A percentile compares a stretch with the other conserved stretches of the same genome.
Evolutionary conservation across 1,140 invertebrate species (phyloP).

Genomic region (Heterodera schachtii): DNA sequence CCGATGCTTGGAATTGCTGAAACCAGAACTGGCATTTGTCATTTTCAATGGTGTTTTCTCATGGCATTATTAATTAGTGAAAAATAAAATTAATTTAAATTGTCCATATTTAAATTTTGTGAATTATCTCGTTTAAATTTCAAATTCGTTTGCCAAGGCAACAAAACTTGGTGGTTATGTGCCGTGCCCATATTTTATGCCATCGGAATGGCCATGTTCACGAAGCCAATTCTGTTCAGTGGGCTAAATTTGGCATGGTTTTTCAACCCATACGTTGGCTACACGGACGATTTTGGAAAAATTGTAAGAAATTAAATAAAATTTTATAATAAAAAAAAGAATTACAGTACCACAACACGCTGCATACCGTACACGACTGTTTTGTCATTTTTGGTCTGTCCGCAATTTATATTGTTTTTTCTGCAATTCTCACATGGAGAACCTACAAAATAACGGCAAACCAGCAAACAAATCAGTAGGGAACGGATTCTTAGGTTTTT

Average conservation of each 20-base stretch:
- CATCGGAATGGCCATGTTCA: background rate
- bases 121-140: background rate
- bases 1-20: conserved; percentile 27
- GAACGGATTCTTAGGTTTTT: no score
- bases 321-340: background rate
- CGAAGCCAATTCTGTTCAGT: conserved; percentile 26
- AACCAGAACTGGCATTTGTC: conserved; percentile 1
- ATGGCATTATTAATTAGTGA: background rate
- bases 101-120: no score
- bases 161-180: background rate
- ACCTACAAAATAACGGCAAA: background rate
- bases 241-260: conserved; percentile 29
- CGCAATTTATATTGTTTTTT: conserved; percentile 17
- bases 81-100: background rate
- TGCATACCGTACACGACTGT: conserved; percentile 11
- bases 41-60: background rate
- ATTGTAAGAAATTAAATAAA: background rate
- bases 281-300: conserved; percentile 20
- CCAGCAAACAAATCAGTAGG: no score
- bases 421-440: background rate
- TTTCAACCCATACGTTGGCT: conserved; percentile 35
- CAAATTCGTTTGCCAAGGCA: background rate
- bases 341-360: conserved; percentile 12
- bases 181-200: conserved; percentile 5
- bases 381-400: conserved; percentile 26